Evolutionary conservation across 2,113 vertebrate genomes (phyloP).

Genomic region (Pomatostomus ruficeps): DNA sequence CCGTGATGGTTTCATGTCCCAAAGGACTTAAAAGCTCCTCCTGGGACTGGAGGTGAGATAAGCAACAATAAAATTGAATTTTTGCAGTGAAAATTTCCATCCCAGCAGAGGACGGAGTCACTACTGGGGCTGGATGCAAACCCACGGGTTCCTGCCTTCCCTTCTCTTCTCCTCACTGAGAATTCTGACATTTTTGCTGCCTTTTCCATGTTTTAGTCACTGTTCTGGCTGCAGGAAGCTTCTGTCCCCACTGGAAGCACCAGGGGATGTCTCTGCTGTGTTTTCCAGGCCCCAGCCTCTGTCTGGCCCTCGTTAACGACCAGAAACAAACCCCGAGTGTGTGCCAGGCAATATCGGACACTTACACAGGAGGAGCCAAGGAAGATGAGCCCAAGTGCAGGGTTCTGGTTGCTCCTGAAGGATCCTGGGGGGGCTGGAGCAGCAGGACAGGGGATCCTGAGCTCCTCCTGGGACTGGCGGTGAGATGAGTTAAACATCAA

Average conservation of each 20-base stretch:
- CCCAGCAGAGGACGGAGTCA: not conserved
- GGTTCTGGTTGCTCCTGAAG: too few relatives aligned
- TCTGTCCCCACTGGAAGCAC: not conserved
- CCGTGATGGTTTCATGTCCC: too few relatives aligned
- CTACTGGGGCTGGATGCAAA: not conserved
- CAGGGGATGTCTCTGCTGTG: accelerated
- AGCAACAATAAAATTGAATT: not conserved
- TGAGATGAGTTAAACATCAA: not conserved
- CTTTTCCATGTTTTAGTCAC: not conserved
- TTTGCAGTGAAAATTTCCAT: not conserved
- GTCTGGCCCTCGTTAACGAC: too few relatives aligned
- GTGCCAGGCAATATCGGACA: too few relatives aligned
- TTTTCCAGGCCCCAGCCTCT: not conserved
- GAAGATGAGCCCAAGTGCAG: too few relatives aligned
- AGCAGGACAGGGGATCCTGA: too few relatives aligned
- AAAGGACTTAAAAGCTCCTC: not conserved
- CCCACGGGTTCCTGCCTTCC: not conserved
- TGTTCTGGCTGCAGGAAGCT: too few relatives aligned
- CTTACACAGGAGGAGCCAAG: too few relatives aligned
- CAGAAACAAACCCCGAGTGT: too few relatives aligned
- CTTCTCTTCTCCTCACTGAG: not conserved
- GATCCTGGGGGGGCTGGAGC: too few relatives aligned
- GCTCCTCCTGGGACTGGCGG: not conserved
- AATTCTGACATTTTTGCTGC: not conserved
- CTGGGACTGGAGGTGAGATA: not conserved